Percentiles rank a stretch among this genome's conserved stretches.
Evolutionary conservation across 2,888 invertebrate genomes (phyloP).

Genomic region (Labia minor): DNA sequence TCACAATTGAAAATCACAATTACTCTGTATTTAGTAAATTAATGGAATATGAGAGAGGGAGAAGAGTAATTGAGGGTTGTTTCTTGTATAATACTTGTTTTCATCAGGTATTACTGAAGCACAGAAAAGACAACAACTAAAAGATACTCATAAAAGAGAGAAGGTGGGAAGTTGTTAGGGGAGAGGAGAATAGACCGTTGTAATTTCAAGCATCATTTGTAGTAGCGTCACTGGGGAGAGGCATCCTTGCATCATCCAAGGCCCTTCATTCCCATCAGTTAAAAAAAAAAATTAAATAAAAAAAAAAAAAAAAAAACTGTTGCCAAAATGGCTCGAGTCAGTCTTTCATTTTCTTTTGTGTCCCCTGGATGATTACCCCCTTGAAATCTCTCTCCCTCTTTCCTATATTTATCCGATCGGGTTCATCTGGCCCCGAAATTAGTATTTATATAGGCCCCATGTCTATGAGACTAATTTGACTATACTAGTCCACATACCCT

Average conservation of each 20-base stretch:
- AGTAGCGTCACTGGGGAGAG: background rate
- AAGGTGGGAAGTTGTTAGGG: too few relatives aligned
- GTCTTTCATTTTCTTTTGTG: background rate
- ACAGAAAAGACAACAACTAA: background rate
- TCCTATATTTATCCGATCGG: conserved; percentile 7
- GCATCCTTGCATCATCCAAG: background rate
- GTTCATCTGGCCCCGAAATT: conserved; percentile 7
- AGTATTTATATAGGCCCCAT: background rate
- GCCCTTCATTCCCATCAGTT: background rate
- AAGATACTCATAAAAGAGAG: background rate
- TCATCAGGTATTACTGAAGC: background rate
- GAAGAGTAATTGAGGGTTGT: too few relatives aligned
- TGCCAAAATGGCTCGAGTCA: background rate
- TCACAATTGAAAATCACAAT: too few relatives aligned
- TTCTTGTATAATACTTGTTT: too few relatives aligned
- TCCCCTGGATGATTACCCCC: background rate
- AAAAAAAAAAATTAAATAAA: too few relatives aligned
- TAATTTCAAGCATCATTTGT: conserved; percentile 13
- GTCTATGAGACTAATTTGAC: background rate
- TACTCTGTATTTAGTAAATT: too few relatives aligned
- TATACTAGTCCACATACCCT: background rate
- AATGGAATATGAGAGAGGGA: too few relatives aligned
- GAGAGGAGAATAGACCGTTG: background rate
- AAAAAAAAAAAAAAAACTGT: background rate
- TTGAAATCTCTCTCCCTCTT: background rate